Evolutionary conservation across 2,888 invertebrate genomes (phyloP).

Genomic region (Blastobasis adustella): DNA sequence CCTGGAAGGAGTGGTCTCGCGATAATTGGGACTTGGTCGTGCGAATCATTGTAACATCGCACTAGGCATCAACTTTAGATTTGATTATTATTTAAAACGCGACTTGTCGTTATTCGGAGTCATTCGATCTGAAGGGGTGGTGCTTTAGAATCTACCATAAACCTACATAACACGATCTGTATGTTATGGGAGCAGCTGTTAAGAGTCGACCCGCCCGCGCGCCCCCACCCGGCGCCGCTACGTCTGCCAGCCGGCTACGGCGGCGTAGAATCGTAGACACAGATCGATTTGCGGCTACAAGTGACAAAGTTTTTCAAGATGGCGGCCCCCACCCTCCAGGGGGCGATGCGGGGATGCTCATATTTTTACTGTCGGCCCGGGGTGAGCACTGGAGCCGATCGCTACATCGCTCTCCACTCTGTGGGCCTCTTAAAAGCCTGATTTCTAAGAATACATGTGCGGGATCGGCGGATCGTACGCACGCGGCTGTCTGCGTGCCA

Average conservation of each 20-base stretch:
- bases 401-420: slow-evolving; percentile 71
- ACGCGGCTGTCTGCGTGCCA: slow-evolving; percentile 46
- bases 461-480: slow-evolving; percentile 24
- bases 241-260: slow-evolving; percentile 31
- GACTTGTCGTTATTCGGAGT: no score
- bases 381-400: slow-evolving; percentile 73
- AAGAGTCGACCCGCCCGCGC: no score
- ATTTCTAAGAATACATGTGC: slow-evolving; percentile 50
- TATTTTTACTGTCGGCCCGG: slow-evolving; percentile 73
- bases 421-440: slow-evolving; percentile 67
- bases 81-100: no score
- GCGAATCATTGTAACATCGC: background rate
- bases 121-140: no score
- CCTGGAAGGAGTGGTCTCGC: slow-evolving; percentile 30
- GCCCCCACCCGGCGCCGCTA: slow-evolving; percentile 5
- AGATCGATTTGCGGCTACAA: slow-evolving; percentile 71
- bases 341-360: slow-evolving; percentile 58
- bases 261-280: slow-evolving; percentile 56
- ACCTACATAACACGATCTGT: background rate
- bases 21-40: slow-evolving; percentile 1
- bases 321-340: slow-evolving; percentile 59
- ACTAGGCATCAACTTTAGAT: no score
- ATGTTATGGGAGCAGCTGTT: no score
- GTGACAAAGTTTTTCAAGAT: slow-evolving; percentile 73
- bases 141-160: background rate